phyloP scores from a whole-genome alignment of 1,140 invertebrate genomes.

The Pseudomyrmex sp. region DNA sequence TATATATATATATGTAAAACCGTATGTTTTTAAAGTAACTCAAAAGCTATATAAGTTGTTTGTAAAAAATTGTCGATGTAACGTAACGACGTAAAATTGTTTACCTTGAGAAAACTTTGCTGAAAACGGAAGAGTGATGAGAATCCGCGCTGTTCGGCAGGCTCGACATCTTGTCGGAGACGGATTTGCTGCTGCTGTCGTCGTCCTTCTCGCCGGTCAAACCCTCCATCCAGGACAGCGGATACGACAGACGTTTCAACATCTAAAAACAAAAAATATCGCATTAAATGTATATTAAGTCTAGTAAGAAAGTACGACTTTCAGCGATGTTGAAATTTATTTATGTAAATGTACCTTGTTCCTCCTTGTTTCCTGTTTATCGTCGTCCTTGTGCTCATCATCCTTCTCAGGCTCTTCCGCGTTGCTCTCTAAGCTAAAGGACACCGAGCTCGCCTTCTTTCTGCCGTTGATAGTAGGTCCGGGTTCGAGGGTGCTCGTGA shows the following conservation, averaged over 20 bases:
- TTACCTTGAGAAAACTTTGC: slow-evolving; percentile 95
- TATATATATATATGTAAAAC: slow-evolving; percentile 35
- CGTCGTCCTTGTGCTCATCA: slow-evolving; percentile 83
- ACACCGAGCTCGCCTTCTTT: slow-evolving; percentile 90
- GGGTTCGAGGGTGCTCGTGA: slow-evolving; percentile 84
- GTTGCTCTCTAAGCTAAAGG: slow-evolving; percentile 90
- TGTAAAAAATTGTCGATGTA: slow-evolving; percentile 17
- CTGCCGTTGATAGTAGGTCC: slow-evolving; percentile 85
- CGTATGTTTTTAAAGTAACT: slow-evolving; percentile 24
- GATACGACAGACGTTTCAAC: slow-evolving; percentile 95
- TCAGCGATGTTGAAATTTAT: not conserved
- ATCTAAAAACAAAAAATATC: slow-evolving; percentile 86
- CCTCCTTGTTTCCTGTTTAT: slow-evolving; percentile 85
- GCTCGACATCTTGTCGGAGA: slow-evolving; percentile 83
- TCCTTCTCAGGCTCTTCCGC: slow-evolving; percentile 83
- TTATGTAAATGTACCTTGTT: slow-evolving; percentile 81
- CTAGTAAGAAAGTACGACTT: not conserved
- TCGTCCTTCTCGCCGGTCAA: slow-evolving; percentile 89
- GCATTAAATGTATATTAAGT: not conserved
- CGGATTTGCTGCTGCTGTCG: slow-evolving; percentile 80
- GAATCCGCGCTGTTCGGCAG: slow-evolving; percentile 88
- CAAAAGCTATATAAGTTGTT: slow-evolving; percentile 8
- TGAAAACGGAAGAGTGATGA: slow-evolving; percentile 92
- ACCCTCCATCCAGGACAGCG: slow-evolving; percentile 96
- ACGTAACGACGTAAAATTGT: slow-evolving; percentile 54